Conservation (phyloP, 1,140 invertebrate genomes). For the Octopus sinensis region DNA sequence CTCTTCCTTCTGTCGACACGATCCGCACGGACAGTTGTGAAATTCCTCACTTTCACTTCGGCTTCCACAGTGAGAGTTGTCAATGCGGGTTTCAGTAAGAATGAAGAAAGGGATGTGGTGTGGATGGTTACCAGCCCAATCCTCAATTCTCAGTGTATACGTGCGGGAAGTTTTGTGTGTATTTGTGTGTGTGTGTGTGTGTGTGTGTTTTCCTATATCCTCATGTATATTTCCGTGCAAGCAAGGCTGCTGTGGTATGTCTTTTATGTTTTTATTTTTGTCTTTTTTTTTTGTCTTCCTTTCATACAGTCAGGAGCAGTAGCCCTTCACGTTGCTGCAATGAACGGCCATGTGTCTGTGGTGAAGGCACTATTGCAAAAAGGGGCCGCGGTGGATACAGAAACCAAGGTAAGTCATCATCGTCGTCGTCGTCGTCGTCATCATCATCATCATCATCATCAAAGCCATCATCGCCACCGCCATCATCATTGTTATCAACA, state of each 20-base stretch:
- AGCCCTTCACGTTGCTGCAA: conserved; percentile 60
- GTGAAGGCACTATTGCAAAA: conserved; percentile 93
- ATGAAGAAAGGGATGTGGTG: too few relatives aligned
- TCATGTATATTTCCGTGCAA: background rate
- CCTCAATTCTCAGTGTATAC: too few relatives aligned
- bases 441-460: too few relatives aligned
- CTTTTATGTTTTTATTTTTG: conserved; percentile 18
- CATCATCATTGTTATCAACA: too few relatives aligned
- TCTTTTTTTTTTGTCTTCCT: conserved; percentile 12
- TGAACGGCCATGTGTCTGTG: conserved; percentile 87
- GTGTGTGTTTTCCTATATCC: background rate
- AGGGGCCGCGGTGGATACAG: conserved; percentile 92
- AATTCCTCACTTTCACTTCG: too few relatives aligned
- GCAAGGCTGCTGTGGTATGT: background rate
- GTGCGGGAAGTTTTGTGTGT: background rate
- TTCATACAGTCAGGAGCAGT: conserved; percentile 55
- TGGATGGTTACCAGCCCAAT: too few relatives aligned
- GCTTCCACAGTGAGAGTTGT: too few relatives aligned
- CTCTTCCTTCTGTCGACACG: too few relatives aligned
- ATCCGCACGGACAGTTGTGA: too few relatives aligned
- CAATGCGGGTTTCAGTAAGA: too few relatives aligned
- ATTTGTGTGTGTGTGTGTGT: background rate
- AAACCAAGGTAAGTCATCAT: conserved; percentile 73
- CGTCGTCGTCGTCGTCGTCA: too few relatives aligned
- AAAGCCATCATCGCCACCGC: too few relatives aligned